Evolutionary conservation across 2,113 vertebrate genomes (phyloP), one percentile per base, ranked within the genome.

Genomic region (Nyctibius bracteatus): DNA sequence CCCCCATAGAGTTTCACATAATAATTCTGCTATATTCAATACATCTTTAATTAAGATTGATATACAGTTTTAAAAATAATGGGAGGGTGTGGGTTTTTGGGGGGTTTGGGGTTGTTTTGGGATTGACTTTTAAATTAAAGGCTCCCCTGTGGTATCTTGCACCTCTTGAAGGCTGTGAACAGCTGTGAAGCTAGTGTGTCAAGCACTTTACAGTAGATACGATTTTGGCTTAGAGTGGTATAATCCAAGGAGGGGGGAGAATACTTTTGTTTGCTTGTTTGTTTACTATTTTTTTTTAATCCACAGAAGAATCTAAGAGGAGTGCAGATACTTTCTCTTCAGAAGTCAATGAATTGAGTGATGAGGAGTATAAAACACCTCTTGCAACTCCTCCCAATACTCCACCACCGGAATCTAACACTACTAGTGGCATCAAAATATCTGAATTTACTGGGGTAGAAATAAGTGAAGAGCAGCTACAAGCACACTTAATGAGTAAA

Each of bases 331-430:
- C 85, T 46, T 77, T 96, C 47, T 97, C 98, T 35, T 96, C 98
- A 28, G 99, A 99, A 75, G 94, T 95, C 74, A 99, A 98, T 35
- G 99, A 99, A 58, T 31, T 98, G 74, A 99, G 99, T 81, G 99
- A 99, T 67, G 99, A 99, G 39, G 99, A 99, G 57, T 99, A 99
- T 90, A 98, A 99, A 97, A 99, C 99, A 3, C 99, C 99, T 43
- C 98, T 99, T 27, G 99, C 98, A 65, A 99, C 99, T 24, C 99
- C 99, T 62, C 98, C 99, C 39, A 98, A 97, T 33, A 99, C 98
- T 77, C 99, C 99, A 4, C 98, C 98, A 1, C 98, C 98, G 18
- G 99, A 99, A 92, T 91, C 90, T 9, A 97, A 94, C 61, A 41
- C 87, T 39, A 79, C 20, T 0, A 90, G 46, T 4, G 88, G 61